Evolutionary conservation across 2,797 vertebrate genomes (phyloP).

Genomic region (Pelochelys cantorii): DNA sequence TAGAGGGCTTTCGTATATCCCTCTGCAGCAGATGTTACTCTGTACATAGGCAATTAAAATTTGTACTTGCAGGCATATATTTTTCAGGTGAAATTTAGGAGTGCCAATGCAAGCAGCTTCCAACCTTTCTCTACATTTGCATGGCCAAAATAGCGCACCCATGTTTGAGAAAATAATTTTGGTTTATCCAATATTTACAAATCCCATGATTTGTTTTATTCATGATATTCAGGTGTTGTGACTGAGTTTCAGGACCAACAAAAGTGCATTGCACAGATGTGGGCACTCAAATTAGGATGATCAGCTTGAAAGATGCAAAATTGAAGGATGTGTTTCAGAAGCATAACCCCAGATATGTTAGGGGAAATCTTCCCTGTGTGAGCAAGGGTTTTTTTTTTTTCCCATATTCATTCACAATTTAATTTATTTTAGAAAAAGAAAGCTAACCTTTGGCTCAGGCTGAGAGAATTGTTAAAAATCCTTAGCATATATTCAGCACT

Average conservation of each 20-base stretch:
- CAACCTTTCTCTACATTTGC: background rate
- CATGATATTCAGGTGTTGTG: background rate
- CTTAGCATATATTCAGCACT: background rate
- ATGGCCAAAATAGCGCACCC: background rate
- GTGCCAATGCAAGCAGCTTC: background rate
- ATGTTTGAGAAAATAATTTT: background rate
- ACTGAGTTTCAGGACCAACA: background rate
- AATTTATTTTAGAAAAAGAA: conserved; percentile 12
- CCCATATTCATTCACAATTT: conserved; percentile 1
- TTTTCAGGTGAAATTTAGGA: background rate
- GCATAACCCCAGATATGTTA: background rate
- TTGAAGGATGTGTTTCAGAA: background rate
- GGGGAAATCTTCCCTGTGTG: background rate
- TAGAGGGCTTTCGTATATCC: background rate
- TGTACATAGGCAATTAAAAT: background rate
- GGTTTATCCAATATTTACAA: background rate
- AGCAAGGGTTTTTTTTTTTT: background rate
- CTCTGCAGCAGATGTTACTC: background rate
- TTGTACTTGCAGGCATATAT: background rate
- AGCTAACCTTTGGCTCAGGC: background rate
- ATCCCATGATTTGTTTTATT: background rate
- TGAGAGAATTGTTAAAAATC: background rate
- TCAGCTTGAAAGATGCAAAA: background rate
- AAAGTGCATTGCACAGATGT: background rate
- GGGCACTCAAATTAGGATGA: background rate